These are phyloP conservation scores for Meandrusa payeni DNA, from an alignment of 2,888 invertebrate species.

Conservation along the genomic window DNA sequence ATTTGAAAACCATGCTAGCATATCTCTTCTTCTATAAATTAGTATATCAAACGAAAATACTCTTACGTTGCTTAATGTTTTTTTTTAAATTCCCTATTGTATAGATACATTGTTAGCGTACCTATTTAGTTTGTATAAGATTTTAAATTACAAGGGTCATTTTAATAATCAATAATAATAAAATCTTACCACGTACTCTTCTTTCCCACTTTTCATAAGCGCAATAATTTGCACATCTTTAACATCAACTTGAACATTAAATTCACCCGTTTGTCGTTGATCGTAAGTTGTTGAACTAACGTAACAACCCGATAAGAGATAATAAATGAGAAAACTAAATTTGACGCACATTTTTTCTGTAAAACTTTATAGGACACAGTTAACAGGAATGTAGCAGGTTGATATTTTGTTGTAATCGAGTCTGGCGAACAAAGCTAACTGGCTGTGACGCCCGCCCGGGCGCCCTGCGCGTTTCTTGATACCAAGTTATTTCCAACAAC, in stretches of 20 bases:
- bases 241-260: conserved; percentile 89
- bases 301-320: conserved; percentile 33
- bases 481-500: conserved; percentile 73
- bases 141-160: too few species aligned
- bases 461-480: conserved; percentile 57
- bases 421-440: conserved; percentile 55
- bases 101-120: too few species aligned
- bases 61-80: too few species aligned
- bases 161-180: too few species aligned
- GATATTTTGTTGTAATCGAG: conserved; percentile 42
- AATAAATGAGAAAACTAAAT: conserved; percentile 32
- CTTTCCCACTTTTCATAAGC: conserved; percentile 81
- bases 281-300: conserved; percentile 67
- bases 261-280: conserved; percentile 88
- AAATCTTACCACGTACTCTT: conserved; percentile 80
- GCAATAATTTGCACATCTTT: conserved; percentile 89
- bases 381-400: conserved; percentile 4
- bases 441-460: conserved; percentile 40
- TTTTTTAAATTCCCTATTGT: too few species aligned
- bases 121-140: too few species aligned
- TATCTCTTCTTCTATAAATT: too few species aligned
- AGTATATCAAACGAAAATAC: too few species aligned
- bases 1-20: too few species aligned
- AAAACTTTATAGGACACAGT: background rate
- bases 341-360: conserved; percentile 29